Evolutionary conservation across 2,113 vertebrate genomes (phyloP), one percentile per base, ranked within the genome.

Genomic region (Nothobranchius furzeri): DNA sequence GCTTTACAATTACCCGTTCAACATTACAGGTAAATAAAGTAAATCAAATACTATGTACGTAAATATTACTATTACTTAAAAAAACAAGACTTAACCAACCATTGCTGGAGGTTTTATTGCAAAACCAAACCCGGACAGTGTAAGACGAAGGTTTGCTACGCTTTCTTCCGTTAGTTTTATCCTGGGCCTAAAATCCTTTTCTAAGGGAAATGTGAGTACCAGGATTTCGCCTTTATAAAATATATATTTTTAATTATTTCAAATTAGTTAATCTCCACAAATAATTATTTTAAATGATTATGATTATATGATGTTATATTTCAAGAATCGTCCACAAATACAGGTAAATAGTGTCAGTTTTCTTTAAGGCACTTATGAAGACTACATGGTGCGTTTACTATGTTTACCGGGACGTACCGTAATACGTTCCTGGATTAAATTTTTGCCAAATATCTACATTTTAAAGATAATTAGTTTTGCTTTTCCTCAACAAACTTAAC

Each of bases 221-320:
- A 50, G 2, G 24, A 7, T 42, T 25, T 60, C n/a, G 73, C 86
- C 86, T 1, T 74, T 64, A 60, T 12, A 67, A 57, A 80, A 81
- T 50, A 0, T 2, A 9, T 49, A 5, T 3, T 20, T 12, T 7
- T 1, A 8, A 42, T 12, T 53, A 45, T 12, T 1, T 12, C 1
- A 3, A 24, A 9, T 2, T 10, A 12, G 46, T 70, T 25, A 53
- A 60, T 24, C 0, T 2, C 1, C 14, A 12, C 5, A 20, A 6
- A 0, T 2, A 46, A 2, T 48, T 20, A 20, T 12, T 47, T 10
- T 1, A 14, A 6, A 4, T 40, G 0, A 42, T 1, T 2, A 7
- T 20, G 11, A 11, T 15, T n/a, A 9, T 9, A 63, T 7, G 24
- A 7, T 25, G 12, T 13, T 3, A 49, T 1, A 14, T 46, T 67